These are phyloP conservation scores for Drosophila ananassae DNA, from an alignment of 1,140 invertebrate genomes.

Conservation along the genomic window DNA sequence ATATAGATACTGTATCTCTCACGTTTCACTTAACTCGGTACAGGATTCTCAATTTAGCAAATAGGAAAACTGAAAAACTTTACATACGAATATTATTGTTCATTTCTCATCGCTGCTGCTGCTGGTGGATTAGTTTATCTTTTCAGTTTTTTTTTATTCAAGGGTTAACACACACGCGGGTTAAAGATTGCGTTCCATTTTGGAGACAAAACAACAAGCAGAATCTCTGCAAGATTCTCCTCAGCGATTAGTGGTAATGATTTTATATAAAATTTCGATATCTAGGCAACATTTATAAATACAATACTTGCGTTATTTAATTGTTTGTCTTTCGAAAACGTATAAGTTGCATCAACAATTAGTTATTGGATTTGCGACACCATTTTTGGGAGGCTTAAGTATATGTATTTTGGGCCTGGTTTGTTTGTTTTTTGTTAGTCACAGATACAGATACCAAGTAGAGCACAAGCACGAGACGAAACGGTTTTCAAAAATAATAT, in stretches of 20 bases:
- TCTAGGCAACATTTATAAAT: constrained; percentile 67
- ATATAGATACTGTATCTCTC: constrained; percentile 60
- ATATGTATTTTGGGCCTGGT: constrained; percentile 29
- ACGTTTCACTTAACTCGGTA: constrained; percentile 38
- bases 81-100: constrained; percentile 77
- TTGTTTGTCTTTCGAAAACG: constrained; percentile 40
- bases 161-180: constrained; percentile 14
- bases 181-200: background rate
- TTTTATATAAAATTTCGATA: constrained; percentile 45
- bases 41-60: constrained; percentile 39
- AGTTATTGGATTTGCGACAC: constrained; percentile 35
- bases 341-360: constrained; percentile 28
- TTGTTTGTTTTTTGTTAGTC: constrained; percentile 45
- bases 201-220: constrained; percentile 10
- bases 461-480: constrained; percentile 46
- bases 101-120: constrained; percentile 29
- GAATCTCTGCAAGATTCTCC: constrained; percentile 10
- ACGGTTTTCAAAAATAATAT: constrained; percentile 34
- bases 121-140: constrained; percentile 10
- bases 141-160: background rate
- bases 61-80: constrained; percentile 63
- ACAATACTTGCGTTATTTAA: constrained; percentile 69
- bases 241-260: constrained; percentile 35
- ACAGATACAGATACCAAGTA: constrained; percentile 37
- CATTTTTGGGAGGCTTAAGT: constrained; percentile 23